Conservation (phyloP, 2,888 invertebrate genomes). For the Aphrophora alni region DNA sequence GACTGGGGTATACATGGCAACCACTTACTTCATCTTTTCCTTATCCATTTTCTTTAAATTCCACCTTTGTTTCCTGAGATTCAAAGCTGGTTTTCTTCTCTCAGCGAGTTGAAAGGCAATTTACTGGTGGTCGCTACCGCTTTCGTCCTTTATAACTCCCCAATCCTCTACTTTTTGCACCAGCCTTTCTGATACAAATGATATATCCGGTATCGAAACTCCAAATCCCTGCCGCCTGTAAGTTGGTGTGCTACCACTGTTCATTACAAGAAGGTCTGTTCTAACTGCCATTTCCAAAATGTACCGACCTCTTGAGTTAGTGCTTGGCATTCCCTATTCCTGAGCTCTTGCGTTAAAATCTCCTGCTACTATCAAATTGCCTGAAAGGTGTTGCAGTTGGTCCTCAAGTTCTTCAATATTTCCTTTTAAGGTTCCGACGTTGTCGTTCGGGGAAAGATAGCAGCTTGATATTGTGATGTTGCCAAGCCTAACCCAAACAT, state of each 20-base stretch:
- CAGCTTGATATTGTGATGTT: constrained; percentile 28
- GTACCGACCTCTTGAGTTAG: constrained; percentile 47
- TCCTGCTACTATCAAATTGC: not conserved
- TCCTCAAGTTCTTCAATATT: too few relatives aligned
- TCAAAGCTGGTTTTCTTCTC: not conserved
- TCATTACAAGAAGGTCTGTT: constrained; percentile 41
- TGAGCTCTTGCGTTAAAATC: constrained; percentile 45
- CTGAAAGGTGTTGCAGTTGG: too few relatives aligned
- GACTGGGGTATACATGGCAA: too few relatives aligned
- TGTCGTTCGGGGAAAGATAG: constrained; percentile 39
- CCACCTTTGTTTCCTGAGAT: too few relatives aligned
- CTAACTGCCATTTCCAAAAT: constrained; percentile 48
- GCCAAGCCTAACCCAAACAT: constrained; percentile 40
- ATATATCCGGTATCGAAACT: not conserved
- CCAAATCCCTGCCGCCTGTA: not conserved
- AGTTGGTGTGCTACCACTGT: constrained; percentile 12
- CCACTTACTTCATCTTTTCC: too few relatives aligned
- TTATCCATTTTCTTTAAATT: too few relatives aligned
- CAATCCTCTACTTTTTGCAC: not conserved
- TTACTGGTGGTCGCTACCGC: constrained; percentile 46
- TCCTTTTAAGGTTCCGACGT: constrained; percentile 22
- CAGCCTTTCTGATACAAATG: not conserved
- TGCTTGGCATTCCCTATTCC: constrained; percentile 48
- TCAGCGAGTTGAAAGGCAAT: constrained; percentile 29
- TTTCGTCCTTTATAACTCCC: constrained; percentile 30